Base-by-base conservation (phyloP, 2,797 vertebrate species). In the Spinus pinus region DNA sequence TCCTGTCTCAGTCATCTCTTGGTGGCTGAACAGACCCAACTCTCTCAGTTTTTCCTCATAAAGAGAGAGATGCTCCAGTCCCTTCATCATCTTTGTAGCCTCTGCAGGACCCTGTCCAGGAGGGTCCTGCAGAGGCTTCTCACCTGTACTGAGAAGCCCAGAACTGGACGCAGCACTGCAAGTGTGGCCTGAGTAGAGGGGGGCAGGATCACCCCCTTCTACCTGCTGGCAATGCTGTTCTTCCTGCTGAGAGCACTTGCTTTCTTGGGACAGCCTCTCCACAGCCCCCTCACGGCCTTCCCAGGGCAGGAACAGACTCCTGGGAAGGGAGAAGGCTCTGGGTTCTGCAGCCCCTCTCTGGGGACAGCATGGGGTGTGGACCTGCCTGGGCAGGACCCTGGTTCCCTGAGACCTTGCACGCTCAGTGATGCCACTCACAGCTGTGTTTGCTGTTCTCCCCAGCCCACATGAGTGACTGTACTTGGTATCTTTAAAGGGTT, bases 331-430 rank as follows among this genome's bases (percentile, higher is more conserved):
- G 18, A 12, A 42, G 28, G 16, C n/a, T 25, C 42, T 5, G n/a
- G 6, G 12, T 19, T 44, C 18, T 46, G 44, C 66, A 47, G 49
- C 15, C 25, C 24, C 12, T 33, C 10, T 24, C 10, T 2, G 14
- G 20, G 47, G 39, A 6, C 47, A 50, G 16, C 0, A 1, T 4
- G 24, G 8, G 8, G 0, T 28, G 27, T 15, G 10, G 27, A 8
- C 5, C 14, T 3, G 10, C 24, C 17, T 11, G 8, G 18, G 16
- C 14, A n/a, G 15, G 10, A 3, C 8, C 25, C 35, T 22, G 2
- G 15, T 3, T 8, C 33, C 42, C 37, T 47, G n/a, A 1, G 19
- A 3, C 12, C 23, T 20, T 23, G 2, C 19, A 5, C 0, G 0
- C 53, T 5, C 12, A 21, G 41, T 0, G 0, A 0, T 58, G 19